Percentiles rank a stretch among this genome's conserved stretches.
Conservation (phyloP, 2,888 invertebrate species). For the Sinohyriopsis cumingii region DNA sequence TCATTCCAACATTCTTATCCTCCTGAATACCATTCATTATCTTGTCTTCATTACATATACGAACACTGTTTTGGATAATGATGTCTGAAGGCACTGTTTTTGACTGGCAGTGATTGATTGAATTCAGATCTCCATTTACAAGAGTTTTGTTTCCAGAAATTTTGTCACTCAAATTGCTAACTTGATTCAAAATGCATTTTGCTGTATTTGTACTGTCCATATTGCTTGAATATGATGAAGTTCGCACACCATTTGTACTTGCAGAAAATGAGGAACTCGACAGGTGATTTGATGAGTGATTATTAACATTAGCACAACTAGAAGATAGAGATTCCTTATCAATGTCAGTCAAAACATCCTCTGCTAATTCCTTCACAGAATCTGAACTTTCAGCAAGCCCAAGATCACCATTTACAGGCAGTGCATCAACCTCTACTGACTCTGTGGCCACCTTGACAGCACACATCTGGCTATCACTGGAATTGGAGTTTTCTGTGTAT, state of each 20-base stretch:
- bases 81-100: too few relatives aligned
- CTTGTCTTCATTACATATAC: constrained; percentile 20
- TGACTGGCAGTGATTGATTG: constrained; percentile 3
- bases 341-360: constrained; percentile 3
- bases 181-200: not conserved
- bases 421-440: not conserved
- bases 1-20: constrained; percentile 19
- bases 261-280: not conserved
- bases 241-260: too few relatives aligned
- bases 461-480: not conserved
- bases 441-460: constrained; percentile 1
- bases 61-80: not conserved
- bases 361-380: not conserved
- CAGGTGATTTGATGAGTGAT: not conserved
- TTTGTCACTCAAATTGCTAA: constrained; percentile 1
- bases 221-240: too few relatives aligned
- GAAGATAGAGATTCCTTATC: not conserved
- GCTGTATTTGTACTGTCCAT: not conserved
- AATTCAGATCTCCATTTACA: constrained; percentile 38
- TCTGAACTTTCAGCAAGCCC: too few relatives aligned
- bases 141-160: constrained; percentile 20
- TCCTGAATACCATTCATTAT: constrained; percentile 35
- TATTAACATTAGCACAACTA: not conserved
- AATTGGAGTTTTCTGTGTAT: too few relatives aligned
- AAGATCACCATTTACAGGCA: too few relatives aligned